Percentiles rank a stretch among this genome's conserved stretches.
phyloP scores from a whole-genome alignment of 2,888 invertebrate species.

The Boloria selene region DNA sequence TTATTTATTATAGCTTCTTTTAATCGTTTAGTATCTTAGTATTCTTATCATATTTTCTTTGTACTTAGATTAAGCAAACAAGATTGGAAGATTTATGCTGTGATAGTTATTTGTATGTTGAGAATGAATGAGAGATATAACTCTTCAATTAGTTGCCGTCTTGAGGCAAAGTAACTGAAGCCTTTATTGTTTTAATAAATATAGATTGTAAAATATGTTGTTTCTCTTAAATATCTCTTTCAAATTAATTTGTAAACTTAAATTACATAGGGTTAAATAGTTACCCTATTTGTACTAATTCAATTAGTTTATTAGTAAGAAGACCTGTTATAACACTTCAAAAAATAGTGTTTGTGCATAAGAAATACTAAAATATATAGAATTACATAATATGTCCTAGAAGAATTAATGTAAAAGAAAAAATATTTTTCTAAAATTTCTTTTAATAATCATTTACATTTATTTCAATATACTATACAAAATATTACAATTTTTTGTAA shows the following conservation, averaged over 20 bases:
- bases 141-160: constrained; percentile 32
- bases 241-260: neutral
- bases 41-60: neutral
- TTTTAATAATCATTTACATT: too few relatives aligned
- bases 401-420: too few relatives aligned
- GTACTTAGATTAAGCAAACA: constrained; percentile 27
- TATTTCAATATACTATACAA: too few relatives aligned
- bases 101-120: constrained; percentile 32
- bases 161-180: constrained; percentile 30
- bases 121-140: constrained; percentile 17
- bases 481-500: neutral
- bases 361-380: too few relatives aligned
- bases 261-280: too few relatives aligned
- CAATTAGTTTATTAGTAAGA: too few relatives aligned
- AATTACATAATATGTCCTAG: too few relatives aligned
- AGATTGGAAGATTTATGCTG: constrained; percentile 33
- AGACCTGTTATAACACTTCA: too few relatives aligned
- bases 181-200: constrained; percentile 40
- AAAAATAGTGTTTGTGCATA: too few relatives aligned
- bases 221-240: constrained; percentile 17
- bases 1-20: too few relatives aligned
- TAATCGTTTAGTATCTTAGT: neutral
- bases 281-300: too few relatives aligned
- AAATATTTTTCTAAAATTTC: too few relatives aligned
- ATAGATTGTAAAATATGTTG: constrained; percentile 19